These are phyloP conservation scores for Drosophila azteca DNA, from an alignment of 1,140 invertebrate species.

Conservation along the genomic window DNA sequence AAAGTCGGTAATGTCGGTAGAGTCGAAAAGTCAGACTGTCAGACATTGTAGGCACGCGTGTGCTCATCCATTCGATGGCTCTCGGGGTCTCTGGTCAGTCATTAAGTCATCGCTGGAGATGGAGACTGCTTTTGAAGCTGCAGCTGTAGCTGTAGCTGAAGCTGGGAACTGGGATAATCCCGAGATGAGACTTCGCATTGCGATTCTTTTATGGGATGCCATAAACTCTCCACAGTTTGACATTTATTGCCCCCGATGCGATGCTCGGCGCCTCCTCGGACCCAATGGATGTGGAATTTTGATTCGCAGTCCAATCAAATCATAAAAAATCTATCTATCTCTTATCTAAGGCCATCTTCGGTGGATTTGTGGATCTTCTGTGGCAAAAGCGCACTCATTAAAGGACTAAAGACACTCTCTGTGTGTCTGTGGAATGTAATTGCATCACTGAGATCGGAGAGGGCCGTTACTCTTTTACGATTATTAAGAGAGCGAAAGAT, in stretches of 20 bases:
- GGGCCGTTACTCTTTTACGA: conserved; percentile 35
- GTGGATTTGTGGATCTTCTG: conserved; percentile 6
- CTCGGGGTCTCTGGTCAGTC: conserved; percentile 51
- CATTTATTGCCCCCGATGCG: conserved; percentile 47
- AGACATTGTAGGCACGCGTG: too few relatives aligned
- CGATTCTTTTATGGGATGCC: conserved; percentile 59
- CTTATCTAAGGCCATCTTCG: conserved; percentile 12
- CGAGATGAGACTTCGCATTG: conserved; percentile 18
- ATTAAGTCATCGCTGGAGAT: conserved; percentile 62
- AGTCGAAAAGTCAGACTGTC: conserved; percentile 8
- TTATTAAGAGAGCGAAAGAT: conserved; percentile 29
- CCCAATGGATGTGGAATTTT: conserved; percentile 8
- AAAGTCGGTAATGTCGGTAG: neutral
- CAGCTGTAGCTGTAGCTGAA: too few relatives aligned
- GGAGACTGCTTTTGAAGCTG: conserved; percentile 2
- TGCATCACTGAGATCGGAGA: conserved; percentile 20
- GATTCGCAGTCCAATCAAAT: conserved; percentile 39
- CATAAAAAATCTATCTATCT: conserved; percentile 40
- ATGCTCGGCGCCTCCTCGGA: neutral
- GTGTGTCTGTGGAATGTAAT: conserved; percentile 28
- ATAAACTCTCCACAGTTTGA: conserved; percentile 56
- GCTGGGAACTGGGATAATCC: conserved; percentile 46
- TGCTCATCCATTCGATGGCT: conserved; percentile 4
- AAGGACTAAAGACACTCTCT: neutral
- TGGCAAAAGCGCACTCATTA: conserved; percentile 27